Base-by-base conservation (phyloP, 2,888 invertebrate species). In the Pyrgus malvae region DNA sequence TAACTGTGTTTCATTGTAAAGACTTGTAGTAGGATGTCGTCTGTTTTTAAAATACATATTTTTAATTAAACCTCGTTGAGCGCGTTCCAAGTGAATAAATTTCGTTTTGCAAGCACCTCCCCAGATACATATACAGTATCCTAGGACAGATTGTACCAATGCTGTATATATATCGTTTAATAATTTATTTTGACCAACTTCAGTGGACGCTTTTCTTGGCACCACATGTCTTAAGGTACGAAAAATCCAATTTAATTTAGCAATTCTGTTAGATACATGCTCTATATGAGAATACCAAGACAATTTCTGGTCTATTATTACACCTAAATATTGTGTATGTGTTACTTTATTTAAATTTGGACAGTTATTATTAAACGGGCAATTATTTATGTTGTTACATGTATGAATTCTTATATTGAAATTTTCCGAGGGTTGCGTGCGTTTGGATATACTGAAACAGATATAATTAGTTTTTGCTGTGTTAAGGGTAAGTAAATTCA, bases 161-260 rank as follows among this genome's bases (percentile, higher is more conserved):
- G 57, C 35, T 7, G 40, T 25, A 41, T 53, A 60, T 1, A 58
- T 33, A 14, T 33, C n/a, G 8, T 40, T 51, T 7, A 60, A 14
- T 8, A 55, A 16, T 8, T 7, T 7, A 5, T 9, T n/a, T 7
- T 23, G 23, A 2, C n/a, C 16, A 16, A n/a, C n/a, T n/a, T n/a
- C n/a, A n/a, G n/a, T n/a, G n/a, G n/a, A n/a, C n/a, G n/a, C n/a
- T n/a, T n/a, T n/a, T n/a, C n/a, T n/a, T n/a, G 35, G 35, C 2
- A 45, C 48, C 4, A 56, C 37, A 19, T 57, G 53, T 33, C 55
- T 44, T 48, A 44, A 16, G 45, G 50, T 57, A 58, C 58, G 31
- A 48, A 58, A 57, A 21, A 58, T 56, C 59, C 44, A 60, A 17
- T 29, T 50, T 11, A 55, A 21, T 50, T 51, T 56, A 17, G 56